Evolutionary conservation across 2,797 vertebrate genomes (phyloP), one percentile per base, ranked within the genome.

Genomic region (Clarias platycephalus): DNA sequence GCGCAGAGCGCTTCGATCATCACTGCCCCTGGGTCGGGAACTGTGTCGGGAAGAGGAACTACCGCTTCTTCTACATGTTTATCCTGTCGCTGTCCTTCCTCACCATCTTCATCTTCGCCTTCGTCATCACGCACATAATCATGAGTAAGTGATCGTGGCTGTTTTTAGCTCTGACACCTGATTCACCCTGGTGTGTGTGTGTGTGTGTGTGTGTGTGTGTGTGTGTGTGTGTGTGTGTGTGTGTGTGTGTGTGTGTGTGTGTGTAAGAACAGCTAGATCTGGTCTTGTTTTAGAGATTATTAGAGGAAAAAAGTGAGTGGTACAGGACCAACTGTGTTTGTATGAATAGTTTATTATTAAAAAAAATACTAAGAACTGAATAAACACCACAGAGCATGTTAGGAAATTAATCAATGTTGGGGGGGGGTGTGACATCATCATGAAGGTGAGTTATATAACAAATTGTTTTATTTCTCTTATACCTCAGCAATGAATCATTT

Each of bases 21-120:
- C 98, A 99, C 95, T 99, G 98, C 96, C 98, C 98, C 89, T 99
- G 98, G 98, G 98, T 99, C 94, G 98, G 98, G 91, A 99, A 99
- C 97, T 99, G 97, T 92, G 97, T 99, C 91, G 98, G 97, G 91
- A 97, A 97, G 95, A 97, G 98, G 96, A 99, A 99, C 97, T 99
- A 99, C 96, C 97, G 98, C 91, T 99, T 97, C 96, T 99, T 99
- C 97, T 99, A 98, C 95, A 98, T 99, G 97, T 99, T 99, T 95
- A 99, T 99, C 95, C 97, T 99, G 93, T 99, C 98, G 76, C 97
- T 99, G 91, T 99, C 98, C 93, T 98, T 99, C 96, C 97, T 99
- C 94, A 99, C 98, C 89, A 96, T 99, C 95, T 99, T 99, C 96
- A 99, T 99, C 96, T 99, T 99, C 90, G 94, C 97, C 94, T 97